phyloP scores from a whole-genome alignment of 2,113 vertebrate species.

The Sylvia atricapilla region DNA sequence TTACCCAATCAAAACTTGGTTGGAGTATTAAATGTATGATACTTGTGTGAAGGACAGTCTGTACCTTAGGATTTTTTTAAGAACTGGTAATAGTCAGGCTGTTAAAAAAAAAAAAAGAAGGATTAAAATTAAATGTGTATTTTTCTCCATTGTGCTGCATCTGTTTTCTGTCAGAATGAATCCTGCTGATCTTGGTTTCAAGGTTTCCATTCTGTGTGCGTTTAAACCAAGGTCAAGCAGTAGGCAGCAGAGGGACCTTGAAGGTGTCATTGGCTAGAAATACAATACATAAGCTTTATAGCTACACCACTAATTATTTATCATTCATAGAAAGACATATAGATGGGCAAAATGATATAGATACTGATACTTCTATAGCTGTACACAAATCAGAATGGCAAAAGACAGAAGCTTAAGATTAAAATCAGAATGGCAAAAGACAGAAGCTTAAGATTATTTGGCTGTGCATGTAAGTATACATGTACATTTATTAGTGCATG shows the following conservation, averaged over 20 bases:
- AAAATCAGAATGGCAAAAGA: neutral
- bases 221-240: constrained; percentile 85
- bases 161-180: constrained; percentile 79
- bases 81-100: constrained; percentile 57
- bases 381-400: neutral
- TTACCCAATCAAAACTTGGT: neutral
- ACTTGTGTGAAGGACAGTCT: constrained; percentile 59
- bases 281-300: constrained; percentile 85
- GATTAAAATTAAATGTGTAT: constrained; percentile 69
- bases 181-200: constrained; percentile 80
- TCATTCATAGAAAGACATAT: constrained; percentile 70
- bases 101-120: constrained; percentile 32
- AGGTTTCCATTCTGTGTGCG: constrained; percentile 79
- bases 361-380: neutral
- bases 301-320: constrained; percentile 81
- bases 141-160: constrained; percentile 72
- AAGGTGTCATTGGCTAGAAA: constrained; percentile 87
- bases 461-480: neutral
- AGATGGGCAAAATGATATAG: constrained; percentile 37
- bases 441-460: neutral
- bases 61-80: constrained; percentile 49
- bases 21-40: constrained; percentile 15
- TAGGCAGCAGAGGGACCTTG: constrained; percentile 84
- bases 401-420: neutral
- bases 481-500: neutral